These are phyloP conservation scores for Odontesthes bonariensis DNA, from an alignment of 2,113 vertebrate species.

Conservation along the genomic window DNA sequence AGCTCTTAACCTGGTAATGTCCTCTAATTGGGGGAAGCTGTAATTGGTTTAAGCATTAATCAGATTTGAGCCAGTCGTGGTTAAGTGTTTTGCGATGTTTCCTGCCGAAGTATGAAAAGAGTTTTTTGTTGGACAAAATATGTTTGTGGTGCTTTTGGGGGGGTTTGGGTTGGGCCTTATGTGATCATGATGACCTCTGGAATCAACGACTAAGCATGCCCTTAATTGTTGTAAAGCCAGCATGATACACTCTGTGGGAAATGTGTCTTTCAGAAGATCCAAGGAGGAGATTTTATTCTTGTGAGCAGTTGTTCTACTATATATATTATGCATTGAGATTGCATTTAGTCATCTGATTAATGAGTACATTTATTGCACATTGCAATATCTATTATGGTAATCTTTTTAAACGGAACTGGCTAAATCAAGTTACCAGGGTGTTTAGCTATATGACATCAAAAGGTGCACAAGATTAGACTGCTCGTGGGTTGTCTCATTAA, in stretches of 20 bases:
- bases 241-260: slow-evolving; percentile 11
- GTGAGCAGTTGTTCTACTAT: slow-evolving; percentile 29
- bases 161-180: slow-evolving; percentile 86
- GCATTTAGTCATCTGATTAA: slow-evolving; percentile 43
- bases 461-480: not conserved
- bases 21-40: slow-evolving; percentile 81
- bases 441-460: not conserved
- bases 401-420: slow-evolving; percentile 32
- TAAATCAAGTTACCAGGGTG: not conserved
- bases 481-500: not conserved
- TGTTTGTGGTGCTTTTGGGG: slow-evolving; percentile 82
- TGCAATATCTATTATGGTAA: slow-evolving; percentile 44
- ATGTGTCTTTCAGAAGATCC: slow-evolving; percentile 71
- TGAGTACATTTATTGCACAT: slow-evolving; percentile 13
- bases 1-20: slow-evolving; percentile 82
- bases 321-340: slow-evolving; percentile 47
- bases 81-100: slow-evolving; percentile 75
- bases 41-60: slow-evolving; percentile 85
- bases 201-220: slow-evolving; percentile 88
- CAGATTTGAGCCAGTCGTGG: slow-evolving; percentile 72
- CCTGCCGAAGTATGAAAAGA: slow-evolving; percentile 77
- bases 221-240: slow-evolving; percentile 67
- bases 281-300: slow-evolving; percentile 23
- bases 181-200: slow-evolving; percentile 74
- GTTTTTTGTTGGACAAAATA: slow-evolving; percentile 83